Percentiles rank a stretch among this genome's conserved stretches.
These are phyloP conservation scores for Melanotaenia trifasciata DNA, from an alignment of 2,797 vertebrate genomes.

Conservation along the genomic window DNA sequence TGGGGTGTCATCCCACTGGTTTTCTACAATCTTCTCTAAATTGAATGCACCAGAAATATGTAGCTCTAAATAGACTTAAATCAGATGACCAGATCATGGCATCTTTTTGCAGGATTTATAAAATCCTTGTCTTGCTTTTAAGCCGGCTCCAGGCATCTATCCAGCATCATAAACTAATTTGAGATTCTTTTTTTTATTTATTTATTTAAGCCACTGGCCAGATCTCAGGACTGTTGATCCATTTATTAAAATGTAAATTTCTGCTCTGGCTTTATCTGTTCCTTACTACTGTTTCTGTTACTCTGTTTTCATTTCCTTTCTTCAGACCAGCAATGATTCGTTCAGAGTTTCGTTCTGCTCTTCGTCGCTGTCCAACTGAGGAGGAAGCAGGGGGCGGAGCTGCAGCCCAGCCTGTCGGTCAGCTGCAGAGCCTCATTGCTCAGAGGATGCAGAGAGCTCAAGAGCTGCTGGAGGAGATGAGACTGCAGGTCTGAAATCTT, in stretches of 20 bases:
- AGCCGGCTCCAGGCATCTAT: background rate
- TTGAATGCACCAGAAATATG: background rate
- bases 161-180: background rate
- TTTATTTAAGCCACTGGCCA: background rate
- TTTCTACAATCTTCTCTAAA: background rate
- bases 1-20: too few relatives aligned
- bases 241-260: background rate
- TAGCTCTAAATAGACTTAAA: background rate
- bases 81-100: background rate
- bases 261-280: background rate
- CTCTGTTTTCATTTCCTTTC: background rate
- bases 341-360: constrained; percentile 66
- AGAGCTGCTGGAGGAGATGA: constrained; percentile 93
- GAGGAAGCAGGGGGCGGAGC: constrained; percentile 66
- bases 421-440: constrained; percentile 92
- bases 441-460: constrained; percentile 95
- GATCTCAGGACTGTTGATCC: background rate
- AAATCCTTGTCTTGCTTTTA: background rate
- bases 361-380: constrained; percentile 69
- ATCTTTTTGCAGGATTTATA: background rate
- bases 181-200: background rate
- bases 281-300: background rate
- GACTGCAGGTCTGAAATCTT: constrained; percentile 80
- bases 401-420: constrained; percentile 81
- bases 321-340: constrained; percentile 69